phyloP scores from a whole-genome alignment of 1,140 invertebrate genomes.

The Sitophilus oryzae region DNA sequence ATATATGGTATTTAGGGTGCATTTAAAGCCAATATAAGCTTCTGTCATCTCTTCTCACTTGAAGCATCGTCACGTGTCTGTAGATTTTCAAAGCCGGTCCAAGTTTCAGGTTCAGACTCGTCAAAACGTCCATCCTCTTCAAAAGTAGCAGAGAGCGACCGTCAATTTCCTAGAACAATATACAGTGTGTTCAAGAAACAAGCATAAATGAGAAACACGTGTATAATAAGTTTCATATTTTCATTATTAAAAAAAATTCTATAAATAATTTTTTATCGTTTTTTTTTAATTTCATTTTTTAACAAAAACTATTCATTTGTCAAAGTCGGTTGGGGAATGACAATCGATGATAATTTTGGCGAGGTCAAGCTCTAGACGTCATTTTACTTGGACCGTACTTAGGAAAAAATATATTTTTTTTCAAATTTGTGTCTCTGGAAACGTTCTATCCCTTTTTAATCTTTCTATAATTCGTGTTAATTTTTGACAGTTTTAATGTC shows the following conservation, averaged over 20 bases:
- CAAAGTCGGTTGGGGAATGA: no score
- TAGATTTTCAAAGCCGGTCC: slow-evolving; percentile 85
- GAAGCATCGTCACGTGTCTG: slow-evolving; percentile 66
- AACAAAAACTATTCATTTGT: no score
- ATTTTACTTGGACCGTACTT: no score
- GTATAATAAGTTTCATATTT: background rate
- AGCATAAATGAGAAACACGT: background rate
- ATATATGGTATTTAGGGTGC: no score
- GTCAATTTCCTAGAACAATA: slow-evolving; percentile 80
- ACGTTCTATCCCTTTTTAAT: no score
- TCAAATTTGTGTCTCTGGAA: no score
- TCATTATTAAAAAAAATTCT: background rate
- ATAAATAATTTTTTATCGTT: background rate
- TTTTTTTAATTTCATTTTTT: background rate
- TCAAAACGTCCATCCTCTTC: slow-evolving; percentile 72
- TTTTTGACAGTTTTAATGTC: no score
- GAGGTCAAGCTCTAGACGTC: no score
- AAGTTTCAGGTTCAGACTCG: slow-evolving; percentile 67
- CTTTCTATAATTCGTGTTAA: no score
- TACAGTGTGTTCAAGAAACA: no score
- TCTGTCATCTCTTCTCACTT: slow-evolving; percentile 61
- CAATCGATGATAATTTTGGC: no score
- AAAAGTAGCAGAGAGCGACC: slow-evolving; percentile 74
- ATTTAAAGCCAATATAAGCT: slow-evolving; percentile 60
- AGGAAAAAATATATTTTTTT: no score